phyloP scores from a whole-genome alignment of 2,113 vertebrate genomes.

The Cyprinodon tularosa region DNA sequence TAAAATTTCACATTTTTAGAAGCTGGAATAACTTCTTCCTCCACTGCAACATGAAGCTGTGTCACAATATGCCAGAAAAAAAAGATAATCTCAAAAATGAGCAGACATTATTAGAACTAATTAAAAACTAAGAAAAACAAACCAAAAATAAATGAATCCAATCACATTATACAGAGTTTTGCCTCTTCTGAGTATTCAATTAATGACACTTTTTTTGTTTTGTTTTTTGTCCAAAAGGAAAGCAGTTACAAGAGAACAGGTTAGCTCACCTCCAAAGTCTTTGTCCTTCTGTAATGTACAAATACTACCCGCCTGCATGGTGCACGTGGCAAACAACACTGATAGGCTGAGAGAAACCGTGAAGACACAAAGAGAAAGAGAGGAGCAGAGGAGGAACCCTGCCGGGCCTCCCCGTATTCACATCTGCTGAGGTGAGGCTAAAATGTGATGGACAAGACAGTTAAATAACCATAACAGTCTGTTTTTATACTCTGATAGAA shows the following conservation, averaged over 20 bases:
- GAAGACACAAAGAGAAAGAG: conserved; percentile 40
- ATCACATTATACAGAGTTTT: conserved; percentile 70
- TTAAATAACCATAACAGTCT: conserved; percentile 75
- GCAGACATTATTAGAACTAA: conserved; percentile 5
- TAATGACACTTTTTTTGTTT: conserved; percentile 46
- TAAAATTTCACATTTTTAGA: conserved; percentile 62
- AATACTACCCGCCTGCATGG: conserved; percentile 75
- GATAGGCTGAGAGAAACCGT: conserved; percentile 74
- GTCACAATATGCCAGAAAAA: conserved; percentile 59
- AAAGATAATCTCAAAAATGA: conserved; percentile 36
- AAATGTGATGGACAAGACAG: conserved; percentile 73
- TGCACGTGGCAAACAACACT: conserved; percentile 79
- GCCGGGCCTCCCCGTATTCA: conserved; percentile 78
- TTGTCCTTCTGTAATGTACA: conserved; percentile 81
- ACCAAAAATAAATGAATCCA: conserved; percentile 49
- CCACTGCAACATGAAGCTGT: conserved; percentile 51
- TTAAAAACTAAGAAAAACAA: conserved; percentile 2
- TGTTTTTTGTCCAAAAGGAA: conserved; percentile 48
- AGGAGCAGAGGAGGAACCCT: conserved; percentile 35
- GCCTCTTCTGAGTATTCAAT: conserved; percentile 57
- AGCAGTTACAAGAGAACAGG: conserved; percentile 60
- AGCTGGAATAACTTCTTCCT: conserved; percentile 50
- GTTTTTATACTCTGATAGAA: conserved; percentile 65
- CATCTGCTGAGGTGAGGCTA: conserved; percentile 79
- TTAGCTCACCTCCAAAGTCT: conserved; percentile 62